phyloP scores from a whole-genome alignment of 2,888 invertebrate species.

The Tridacna gigas region DNA sequence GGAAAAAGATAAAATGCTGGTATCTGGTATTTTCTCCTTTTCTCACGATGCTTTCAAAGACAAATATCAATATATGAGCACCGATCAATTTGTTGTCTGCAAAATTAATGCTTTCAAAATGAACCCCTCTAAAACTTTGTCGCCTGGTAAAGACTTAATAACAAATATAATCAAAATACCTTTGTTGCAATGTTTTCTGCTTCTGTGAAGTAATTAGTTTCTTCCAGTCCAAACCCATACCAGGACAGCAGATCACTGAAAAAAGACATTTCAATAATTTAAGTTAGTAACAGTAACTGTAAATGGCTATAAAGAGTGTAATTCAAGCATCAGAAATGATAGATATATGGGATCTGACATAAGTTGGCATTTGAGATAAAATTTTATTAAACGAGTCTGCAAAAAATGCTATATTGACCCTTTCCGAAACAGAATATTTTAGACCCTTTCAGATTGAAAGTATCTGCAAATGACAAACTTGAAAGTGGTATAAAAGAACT shows the following conservation, averaged over 20 bases:
- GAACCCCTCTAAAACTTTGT: not conserved
- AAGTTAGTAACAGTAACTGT: no score
- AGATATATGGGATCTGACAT: no score
- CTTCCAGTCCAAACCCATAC: slow-evolving; percentile 86
- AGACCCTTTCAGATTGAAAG: not conserved
- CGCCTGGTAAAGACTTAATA: not conserved
- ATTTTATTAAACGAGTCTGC: no score
- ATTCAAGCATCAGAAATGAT: no score
- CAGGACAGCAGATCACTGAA: slow-evolving; percentile 86
- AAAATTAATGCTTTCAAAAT: not conserved
- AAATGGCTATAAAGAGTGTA: no score
- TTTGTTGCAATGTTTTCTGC: slow-evolving; percentile 84
- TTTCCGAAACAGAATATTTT: not conserved
- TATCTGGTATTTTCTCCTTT: not conserved
- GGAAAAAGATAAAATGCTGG: not conserved
- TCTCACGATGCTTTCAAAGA: not conserved
- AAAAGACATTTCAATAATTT: not conserved
- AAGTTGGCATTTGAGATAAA: no score
- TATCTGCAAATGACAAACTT: not conserved
- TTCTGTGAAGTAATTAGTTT: slow-evolving; percentile 84
- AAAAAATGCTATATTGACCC: no score
- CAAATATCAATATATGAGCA: not conserved
- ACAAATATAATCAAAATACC: slow-evolving; percentile 65
- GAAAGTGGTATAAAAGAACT: no score
- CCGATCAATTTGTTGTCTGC: not conserved